Evolutionary conservation across 2,888 invertebrate species (phyloP).

Genomic region (Therioaphis trifolii): DNA sequence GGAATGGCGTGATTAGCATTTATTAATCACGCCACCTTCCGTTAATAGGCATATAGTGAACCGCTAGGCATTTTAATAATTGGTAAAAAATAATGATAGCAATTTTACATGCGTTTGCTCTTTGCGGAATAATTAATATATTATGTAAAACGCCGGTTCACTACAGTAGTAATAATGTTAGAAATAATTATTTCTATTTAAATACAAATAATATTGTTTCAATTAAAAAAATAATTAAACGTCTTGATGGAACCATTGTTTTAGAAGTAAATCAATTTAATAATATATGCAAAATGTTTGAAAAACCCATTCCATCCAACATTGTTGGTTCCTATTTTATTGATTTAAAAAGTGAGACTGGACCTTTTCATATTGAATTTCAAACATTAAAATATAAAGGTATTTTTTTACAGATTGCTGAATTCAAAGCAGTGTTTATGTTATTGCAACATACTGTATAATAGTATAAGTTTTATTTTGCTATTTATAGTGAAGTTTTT

Average conservation of each 20-base stretch:
- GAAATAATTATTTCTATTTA: not conserved
- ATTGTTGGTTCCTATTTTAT: conserved; percentile 2
- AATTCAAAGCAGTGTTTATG: not conserved
- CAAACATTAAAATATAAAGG: not conserved
- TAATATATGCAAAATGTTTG: no score
- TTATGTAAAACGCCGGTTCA: no score
- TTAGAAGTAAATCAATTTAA: not conserved
- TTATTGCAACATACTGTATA: no score
- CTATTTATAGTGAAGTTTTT: no score
- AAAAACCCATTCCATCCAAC: not conserved
- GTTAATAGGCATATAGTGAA: no score
- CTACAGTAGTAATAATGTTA: not conserved
- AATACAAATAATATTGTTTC: not conserved
- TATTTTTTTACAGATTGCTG: not conserved
- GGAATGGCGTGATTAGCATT: no score
- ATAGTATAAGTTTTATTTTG: not conserved
- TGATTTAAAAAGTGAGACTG: not conserved
- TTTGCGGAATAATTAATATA: no score
- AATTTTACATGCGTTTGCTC: no score
- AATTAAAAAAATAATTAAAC: not conserved
- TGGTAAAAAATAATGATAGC: no score
- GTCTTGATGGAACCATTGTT: not conserved
- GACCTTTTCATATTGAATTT: not conserved
- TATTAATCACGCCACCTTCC: no score
- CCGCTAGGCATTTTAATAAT: no score